These are phyloP conservation scores for Falco biarmicus DNA, from an alignment of 2,797 vertebrate genomes.

Conservation along the genomic window DNA sequence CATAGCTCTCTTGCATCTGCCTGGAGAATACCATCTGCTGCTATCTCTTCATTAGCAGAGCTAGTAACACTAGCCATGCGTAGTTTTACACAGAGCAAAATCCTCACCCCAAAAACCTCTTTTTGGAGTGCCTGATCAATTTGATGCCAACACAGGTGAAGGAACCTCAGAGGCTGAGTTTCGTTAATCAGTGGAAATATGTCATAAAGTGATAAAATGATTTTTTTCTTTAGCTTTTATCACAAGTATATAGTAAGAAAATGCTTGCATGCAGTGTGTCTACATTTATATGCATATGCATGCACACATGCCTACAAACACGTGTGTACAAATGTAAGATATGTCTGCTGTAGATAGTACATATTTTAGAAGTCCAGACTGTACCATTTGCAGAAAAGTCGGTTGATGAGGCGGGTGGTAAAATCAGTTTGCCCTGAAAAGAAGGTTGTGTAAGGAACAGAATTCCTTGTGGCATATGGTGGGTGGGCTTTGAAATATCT, in stretches of 20 bases:
- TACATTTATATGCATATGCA: background rate
- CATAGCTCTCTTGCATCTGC: constrained; percentile 13
- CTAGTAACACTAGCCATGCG: background rate
- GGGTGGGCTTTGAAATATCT: background rate
- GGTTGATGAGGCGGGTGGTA: background rate
- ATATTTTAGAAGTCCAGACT: background rate
- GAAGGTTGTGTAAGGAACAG: background rate
- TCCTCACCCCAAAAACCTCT: background rate
- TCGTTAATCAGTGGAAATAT: background rate
- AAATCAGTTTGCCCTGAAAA: background rate
- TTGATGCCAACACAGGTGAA: background rate
- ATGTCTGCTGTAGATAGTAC: background rate
- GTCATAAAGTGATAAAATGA: background rate
- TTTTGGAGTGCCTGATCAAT: background rate
- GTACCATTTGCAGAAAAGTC: background rate
- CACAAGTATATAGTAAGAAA: background rate
- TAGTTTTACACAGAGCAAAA: background rate
- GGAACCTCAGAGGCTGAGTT: background rate
- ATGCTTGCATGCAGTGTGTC: background rate
- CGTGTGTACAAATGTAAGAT: background rate
- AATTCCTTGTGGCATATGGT: background rate
- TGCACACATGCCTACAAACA: background rate
- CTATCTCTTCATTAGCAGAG: constrained; percentile 26
- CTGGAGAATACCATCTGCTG: constrained; percentile 53
- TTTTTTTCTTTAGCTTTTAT: background rate